phyloP scores from a whole-genome alignment of 92 coral and sea anemone species.

The Phenganax stokvisi region DNA sequence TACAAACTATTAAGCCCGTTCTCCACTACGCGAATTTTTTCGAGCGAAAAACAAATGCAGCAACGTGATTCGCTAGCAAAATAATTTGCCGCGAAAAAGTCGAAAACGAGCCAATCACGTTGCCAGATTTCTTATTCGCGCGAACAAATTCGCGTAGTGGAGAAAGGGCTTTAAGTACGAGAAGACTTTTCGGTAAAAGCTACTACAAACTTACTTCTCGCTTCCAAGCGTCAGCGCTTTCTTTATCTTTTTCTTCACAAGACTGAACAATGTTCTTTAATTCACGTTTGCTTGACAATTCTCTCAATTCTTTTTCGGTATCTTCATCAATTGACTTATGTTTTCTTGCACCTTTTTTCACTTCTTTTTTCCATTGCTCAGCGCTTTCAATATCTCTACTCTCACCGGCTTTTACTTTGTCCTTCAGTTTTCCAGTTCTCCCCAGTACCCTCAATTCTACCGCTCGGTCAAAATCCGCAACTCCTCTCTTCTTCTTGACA shows the following conservation, averaged over 20 bases:
- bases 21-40: too few species aligned
- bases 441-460: slow-evolving; percentile 19
- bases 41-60: too few species aligned
- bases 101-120: too few species aligned
- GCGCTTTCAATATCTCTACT: slow-evolving; percentile 6
- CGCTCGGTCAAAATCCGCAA: slow-evolving; percentile 16
- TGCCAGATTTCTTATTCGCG: too few species aligned
- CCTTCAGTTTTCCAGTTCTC: slow-evolving; percentile 21
- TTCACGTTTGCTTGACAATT: slow-evolving; percentile 19
- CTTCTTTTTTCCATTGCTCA: slow-evolving; percentile 27
- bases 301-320: slow-evolving; percentile 24
- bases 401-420: slow-evolving; percentile 11
- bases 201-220: slow-evolving; percentile 12
- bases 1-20: too few species aligned
- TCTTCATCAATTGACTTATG: slow-evolving; percentile 31
- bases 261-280: slow-evolving; percentile 23
- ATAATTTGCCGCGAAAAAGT: too few species aligned
- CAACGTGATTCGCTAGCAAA: too few species aligned
- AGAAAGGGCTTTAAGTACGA: too few species aligned
- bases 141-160: too few species aligned
- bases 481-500: slow-evolving; percentile 19
- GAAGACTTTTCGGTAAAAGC: too few species aligned
- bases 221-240: slow-evolving; percentile 32
- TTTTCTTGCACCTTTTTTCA: slow-evolving; percentile 20
- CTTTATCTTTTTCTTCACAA: slow-evolving; percentile 21